A percentile compares a stretch with the other conserved stretches of the same genome.
phyloP scores from a whole-genome alignment of 2,888 invertebrate species.

The Slavum lentiscoides region DNA sequence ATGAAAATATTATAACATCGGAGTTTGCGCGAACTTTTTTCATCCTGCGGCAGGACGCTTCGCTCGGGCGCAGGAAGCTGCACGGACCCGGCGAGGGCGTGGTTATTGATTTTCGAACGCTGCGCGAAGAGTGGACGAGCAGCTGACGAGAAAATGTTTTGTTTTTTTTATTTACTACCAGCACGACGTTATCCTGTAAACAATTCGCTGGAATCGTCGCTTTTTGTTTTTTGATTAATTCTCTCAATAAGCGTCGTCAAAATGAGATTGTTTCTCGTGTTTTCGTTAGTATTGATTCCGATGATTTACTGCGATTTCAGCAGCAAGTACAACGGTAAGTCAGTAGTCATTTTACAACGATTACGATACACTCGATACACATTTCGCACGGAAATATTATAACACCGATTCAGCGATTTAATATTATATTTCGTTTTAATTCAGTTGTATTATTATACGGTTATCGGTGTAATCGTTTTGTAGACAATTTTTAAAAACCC shows the following conservation, averaged over 20 bases:
- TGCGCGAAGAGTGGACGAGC: constrained; percentile 32
- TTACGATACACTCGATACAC: too few relatives aligned
- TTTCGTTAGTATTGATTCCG: not conserved
- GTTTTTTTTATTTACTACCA: not conserved
- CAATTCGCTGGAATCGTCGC: too few relatives aligned
- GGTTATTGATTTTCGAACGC: constrained; percentile 44
- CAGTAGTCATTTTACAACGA: too few relatives aligned
- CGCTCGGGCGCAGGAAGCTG: constrained; percentile 12
- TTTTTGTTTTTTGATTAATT: not conserved
- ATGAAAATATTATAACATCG: not conserved
- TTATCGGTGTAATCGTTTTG: too few relatives aligned
- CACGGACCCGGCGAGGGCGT: constrained; percentile 14
- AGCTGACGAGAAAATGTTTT: constrained; percentile 15
- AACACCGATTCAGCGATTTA: too few relatives aligned
- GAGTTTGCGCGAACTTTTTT: not conserved
- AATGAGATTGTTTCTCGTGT: not conserved
- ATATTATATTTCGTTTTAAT: too few relatives aligned
- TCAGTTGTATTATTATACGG: too few relatives aligned
- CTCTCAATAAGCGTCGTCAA: not conserved
- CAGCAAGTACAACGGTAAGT: constrained; percentile 16
- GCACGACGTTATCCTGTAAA: not conserved
- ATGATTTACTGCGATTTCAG: constrained; percentile 11
- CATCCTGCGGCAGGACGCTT: not conserved
- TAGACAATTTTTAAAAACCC: too few relatives aligned
- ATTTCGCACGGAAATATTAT: too few relatives aligned